These are phyloP conservation scores for Globodera rostochiensis DNA, from an alignment of 1,140 invertebrate species.

Conservation along the genomic window DNA sequence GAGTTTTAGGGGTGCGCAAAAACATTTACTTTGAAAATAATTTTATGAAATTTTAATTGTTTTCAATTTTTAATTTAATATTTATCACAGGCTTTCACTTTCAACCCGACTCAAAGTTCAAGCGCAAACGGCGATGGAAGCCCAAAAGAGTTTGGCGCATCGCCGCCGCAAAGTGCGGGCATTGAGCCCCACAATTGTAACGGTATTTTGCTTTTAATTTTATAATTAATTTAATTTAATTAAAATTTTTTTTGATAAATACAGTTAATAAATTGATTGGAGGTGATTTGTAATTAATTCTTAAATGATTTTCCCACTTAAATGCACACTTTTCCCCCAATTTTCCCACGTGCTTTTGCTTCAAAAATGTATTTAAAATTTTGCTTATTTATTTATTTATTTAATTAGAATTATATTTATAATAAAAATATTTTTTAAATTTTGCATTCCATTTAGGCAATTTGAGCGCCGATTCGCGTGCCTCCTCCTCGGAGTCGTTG, in stretches of 20 bases:
- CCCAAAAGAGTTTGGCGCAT: neutral
- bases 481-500: slow-evolving; percentile 34
- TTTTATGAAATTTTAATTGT: neutral
- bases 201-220: neutral
- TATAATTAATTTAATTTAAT: neutral
- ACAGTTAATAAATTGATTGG: no score
- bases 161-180: neutral
- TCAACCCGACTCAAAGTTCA: slow-evolving; percentile 5
- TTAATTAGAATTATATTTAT: neutral
- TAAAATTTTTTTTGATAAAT: neutral
- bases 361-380: neutral
- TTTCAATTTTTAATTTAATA: neutral
- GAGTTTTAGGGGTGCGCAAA: neutral
- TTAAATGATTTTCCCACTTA: neutral
- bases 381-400: neutral
- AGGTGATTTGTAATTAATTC: no score
- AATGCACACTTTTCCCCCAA: neutral
- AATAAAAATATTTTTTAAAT: neutral
- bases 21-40: neutral
- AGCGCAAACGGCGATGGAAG: neutral
- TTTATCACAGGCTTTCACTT: neutral
- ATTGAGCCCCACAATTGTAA: neutral
- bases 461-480: neutral
- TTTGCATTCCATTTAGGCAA: neutral
- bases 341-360: neutral